Conservation (phyloP, 2,113 vertebrate genomes). For the Bothrops jararaca region DNA sequence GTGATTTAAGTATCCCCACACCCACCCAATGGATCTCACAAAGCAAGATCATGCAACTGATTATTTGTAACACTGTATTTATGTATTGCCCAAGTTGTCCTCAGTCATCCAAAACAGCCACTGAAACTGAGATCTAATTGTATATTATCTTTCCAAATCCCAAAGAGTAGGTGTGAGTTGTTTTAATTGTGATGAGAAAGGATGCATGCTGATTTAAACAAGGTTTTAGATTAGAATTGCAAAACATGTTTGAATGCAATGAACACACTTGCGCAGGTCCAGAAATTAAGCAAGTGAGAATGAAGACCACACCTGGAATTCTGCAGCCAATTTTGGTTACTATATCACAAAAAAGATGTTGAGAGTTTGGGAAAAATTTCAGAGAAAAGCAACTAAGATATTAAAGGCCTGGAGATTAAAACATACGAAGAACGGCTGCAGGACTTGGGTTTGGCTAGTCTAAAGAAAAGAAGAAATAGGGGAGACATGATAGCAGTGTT, state of each 20-base stretch:
- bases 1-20: neutral
- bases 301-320: no score
- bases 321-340: no score
- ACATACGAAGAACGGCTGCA: no score
- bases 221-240: neutral
- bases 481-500: no score
- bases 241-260: neutral
- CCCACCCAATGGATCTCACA: no score
- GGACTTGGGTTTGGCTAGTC: no score
- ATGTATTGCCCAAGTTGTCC: neutral
- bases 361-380: no score
- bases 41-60: neutral
- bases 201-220: neutral
- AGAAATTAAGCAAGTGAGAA: neutral
- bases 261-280: neutral
- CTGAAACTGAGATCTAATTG: neutral
- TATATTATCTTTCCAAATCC: neutral
- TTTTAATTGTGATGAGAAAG: neutral
- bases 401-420: no score
- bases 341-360: no score
- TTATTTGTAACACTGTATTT: neutral
- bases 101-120: neutral
- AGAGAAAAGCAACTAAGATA: no score
- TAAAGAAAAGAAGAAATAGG: no score
- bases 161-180: neutral